Conservation (phyloP, 2,113 vertebrate genomes). For the Muscicapa adusta region DNA sequence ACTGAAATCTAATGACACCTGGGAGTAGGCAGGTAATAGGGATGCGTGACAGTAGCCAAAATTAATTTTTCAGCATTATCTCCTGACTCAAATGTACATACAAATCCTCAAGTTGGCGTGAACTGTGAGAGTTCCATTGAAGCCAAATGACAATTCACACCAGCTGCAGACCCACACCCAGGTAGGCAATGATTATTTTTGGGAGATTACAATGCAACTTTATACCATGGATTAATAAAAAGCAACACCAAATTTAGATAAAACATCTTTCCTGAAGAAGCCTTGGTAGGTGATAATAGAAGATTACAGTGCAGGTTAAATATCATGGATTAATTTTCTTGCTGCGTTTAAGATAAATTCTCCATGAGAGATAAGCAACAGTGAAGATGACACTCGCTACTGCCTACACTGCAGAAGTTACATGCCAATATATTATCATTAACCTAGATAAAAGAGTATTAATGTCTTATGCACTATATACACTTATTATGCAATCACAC, state of each 20-base stretch:
- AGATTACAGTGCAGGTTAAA: background rate
- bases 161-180: background rate
- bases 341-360: background rate
- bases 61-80: background rate
- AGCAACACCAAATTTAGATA: background rate
- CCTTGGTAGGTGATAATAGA: background rate
- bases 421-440: background rate
- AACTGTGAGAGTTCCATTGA: conserved; percentile 28
- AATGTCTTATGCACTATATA: background rate
- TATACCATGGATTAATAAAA: background rate
- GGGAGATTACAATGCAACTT: background rate
- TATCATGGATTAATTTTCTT: background rate
- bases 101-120: background rate
- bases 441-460: background rate
- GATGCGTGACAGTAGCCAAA: background rate
- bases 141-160: conserved; percentile 21
- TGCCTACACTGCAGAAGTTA: background rate
- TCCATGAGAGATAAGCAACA: background rate
- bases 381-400: background rate
- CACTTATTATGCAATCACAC: background rate
- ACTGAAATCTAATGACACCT: background rate
- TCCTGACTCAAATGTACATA: background rate
- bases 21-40: conserved; percentile 14
- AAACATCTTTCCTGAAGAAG: background rate
- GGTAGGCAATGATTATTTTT: background rate